Percentiles rank a stretch among this genome's conserved stretches.
phyloP scores from a whole-genome alignment of 2,888 invertebrate genomes.

The Mayetiola destructor region DNA sequence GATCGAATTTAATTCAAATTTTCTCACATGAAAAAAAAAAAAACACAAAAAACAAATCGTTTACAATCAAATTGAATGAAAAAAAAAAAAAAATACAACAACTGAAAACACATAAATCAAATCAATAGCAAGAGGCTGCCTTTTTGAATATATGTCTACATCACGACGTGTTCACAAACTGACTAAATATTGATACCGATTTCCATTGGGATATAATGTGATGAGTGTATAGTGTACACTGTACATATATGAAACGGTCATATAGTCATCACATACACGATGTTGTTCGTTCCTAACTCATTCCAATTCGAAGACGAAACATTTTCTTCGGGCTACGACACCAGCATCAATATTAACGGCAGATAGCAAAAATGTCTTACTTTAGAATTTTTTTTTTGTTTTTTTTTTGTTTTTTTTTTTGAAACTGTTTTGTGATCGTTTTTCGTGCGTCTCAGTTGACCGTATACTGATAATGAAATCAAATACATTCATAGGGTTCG shows the following conservation, averaged over 20 bases:
- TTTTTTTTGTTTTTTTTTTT: too few species aligned
- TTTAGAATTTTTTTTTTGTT: background rate
- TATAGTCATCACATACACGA: conserved; percentile 7
- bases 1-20: background rate
- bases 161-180: conserved; percentile 28
- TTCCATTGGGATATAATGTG: conserved; percentile 11
- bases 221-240: background rate
- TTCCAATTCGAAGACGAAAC: background rate
- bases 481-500: too few species aligned
- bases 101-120: background rate
- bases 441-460: too few species aligned
- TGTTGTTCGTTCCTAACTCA: background rate
- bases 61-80: background rate
- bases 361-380: background rate
- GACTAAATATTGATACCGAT: conserved; percentile 14
- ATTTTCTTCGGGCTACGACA: background rate
- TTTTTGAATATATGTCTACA: conserved; percentile 28
- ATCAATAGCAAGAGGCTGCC: conserved; percentile 19
- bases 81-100: background rate
- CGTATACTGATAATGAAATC: too few species aligned
- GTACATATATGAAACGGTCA: background rate
- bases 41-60: background rate
- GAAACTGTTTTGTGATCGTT: too few species aligned
- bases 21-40: background rate
- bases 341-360: background rate